Conservation (phyloP, 2,113 vertebrate species). For the Neotragus moschatus region DNA sequence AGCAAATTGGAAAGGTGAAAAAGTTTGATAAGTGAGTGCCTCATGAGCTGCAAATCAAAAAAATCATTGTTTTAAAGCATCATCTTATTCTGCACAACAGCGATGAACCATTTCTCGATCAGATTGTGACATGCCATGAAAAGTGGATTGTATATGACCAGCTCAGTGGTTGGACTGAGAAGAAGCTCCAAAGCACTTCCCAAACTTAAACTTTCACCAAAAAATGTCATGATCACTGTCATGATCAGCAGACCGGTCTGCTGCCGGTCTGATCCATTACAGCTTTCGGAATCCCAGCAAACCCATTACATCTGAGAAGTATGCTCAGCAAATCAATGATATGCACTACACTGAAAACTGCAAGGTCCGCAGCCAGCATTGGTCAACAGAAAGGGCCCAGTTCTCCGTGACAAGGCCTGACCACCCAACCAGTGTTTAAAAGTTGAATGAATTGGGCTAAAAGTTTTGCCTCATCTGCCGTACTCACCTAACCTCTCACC, state of each 20-base stretch:
- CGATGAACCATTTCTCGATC: neutral
- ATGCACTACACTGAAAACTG: neutral
- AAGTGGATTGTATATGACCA: neutral
- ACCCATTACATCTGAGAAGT: neutral
- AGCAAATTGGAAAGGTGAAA: neutral
- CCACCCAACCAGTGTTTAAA: neutral
- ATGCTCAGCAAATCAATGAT: neutral
- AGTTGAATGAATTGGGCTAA: neutral
- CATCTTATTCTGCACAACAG: neutral
- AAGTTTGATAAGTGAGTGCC: neutral
- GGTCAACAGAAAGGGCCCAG: neutral
- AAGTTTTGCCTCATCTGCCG: neutral
- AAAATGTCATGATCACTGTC: neutral
- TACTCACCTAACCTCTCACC: neutral
- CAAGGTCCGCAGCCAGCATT: neutral
- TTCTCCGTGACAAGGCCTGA: neutral
- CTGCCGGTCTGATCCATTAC: neutral
- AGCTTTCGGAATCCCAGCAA: neutral
- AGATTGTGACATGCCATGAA: neutral
- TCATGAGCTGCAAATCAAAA: neutral
- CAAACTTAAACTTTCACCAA: neutral
- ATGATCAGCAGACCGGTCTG: too few species aligned
- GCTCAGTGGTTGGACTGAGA: neutral
- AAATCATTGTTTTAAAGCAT: neutral
- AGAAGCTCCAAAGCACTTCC: neutral